Percentiles rank a stretch among this genome's conserved stretches.
These are phyloP conservation scores for Percina caprodes DNA, from an alignment of 2,113 vertebrate species.

Conservation along the genomic window DNA sequence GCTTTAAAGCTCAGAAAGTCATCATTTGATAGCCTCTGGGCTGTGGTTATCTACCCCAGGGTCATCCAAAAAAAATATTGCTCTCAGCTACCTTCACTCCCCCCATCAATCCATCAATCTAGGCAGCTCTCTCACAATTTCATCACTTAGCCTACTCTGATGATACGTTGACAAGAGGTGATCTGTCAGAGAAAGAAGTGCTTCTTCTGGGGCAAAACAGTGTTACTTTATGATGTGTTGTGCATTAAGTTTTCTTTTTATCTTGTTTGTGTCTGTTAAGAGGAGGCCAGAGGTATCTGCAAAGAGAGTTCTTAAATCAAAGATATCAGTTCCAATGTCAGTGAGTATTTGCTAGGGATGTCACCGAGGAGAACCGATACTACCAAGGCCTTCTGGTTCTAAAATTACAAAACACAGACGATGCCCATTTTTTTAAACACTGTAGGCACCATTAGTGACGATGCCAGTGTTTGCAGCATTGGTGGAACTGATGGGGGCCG, in stretches of 20 bases:
- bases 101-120: conserved; percentile 61
- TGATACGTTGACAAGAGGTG: conserved; percentile 29
- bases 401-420: too few species aligned
- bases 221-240: conserved; percentile 19
- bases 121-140: conserved; percentile 40
- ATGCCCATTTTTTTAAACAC: too few species aligned
- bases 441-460: too few species aligned
- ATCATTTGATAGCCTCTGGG: conserved; percentile 72
- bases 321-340: neutral
- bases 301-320: neutral
- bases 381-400: too few species aligned
- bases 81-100: conserved; percentile 53
- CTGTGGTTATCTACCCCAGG: conserved; percentile 67
- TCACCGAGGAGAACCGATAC: too few species aligned
- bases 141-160: conserved; percentile 35
- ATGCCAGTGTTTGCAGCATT: too few species aligned
- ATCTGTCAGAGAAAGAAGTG: conserved; percentile 20
- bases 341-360: neutral
- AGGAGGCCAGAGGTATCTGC: neutral
- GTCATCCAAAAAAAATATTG: conserved; percentile 70
- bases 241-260: neutral
- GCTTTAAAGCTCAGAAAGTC: conserved; percentile 57
- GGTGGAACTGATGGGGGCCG: too few species aligned
- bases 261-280: neutral
- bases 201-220: conserved; percentile 20